Base-by-base conservation (phyloP, 2,888 invertebrate species). In the Phyto melanocephala region DNA sequence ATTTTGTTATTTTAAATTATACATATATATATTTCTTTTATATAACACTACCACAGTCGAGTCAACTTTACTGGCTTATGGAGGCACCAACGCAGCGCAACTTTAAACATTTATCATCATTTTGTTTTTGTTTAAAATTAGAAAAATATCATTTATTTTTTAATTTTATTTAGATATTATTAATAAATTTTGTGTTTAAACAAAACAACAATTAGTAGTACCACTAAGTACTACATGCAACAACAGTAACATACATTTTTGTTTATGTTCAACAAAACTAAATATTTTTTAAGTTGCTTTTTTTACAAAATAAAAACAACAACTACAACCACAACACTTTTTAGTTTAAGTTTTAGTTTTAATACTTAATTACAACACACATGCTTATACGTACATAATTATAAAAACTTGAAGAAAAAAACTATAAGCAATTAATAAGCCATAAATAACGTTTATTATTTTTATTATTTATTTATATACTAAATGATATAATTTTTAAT, bases 11-110 rank as follows among this genome's bases (percentile, higher is more conserved):
- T 11, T 15, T 47, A 17, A 47, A 20, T 47, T 10, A 20, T 47
- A 7, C 3, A 28, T 28, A 28, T 28, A n/a, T n/a, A n/a, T n/a
- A n/a, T 24, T 58, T 67, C 40, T 35, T 74, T 67, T 45, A 33
- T 62, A 63, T 52, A 45, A 71, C 47, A 79, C 52, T 20, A 35
- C 7, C 20, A 35, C 33, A 76, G 82, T 82, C 76, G 82, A 82
- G 71, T 71, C 75, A 76, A 79, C 82, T 58, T 65, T 82, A 42
- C 67, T 82, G 75, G 81, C 78, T 71, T 82, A 82, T 71, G 82
- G 82, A 75, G 79, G 79, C 75, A 70, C 82, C 58, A 82, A 82
- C 56, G 79, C 75, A 54, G 71, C 82, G 65, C 82, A 82, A 82
- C 82, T 82, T 56, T 82, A 82, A 82, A 80, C 70, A 28, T 6